Evolutionary conservation across 2,888 invertebrate species (phyloP).

Genomic region (Ischnus inquisitorius): DNA sequence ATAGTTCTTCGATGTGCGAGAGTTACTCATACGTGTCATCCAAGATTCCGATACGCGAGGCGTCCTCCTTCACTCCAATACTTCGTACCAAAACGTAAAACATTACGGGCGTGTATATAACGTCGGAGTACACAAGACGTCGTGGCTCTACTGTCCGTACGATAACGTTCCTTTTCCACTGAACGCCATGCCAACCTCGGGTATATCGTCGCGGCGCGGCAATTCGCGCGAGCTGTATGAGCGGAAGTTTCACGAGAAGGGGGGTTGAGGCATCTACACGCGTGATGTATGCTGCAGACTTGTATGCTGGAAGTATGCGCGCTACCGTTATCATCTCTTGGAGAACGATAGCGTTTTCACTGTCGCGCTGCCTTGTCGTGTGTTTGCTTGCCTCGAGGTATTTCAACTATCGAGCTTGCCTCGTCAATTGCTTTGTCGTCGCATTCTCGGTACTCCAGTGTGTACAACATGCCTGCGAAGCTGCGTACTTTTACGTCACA

Average conservation of each 20-base stretch:
- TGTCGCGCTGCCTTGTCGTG: slow-evolving; percentile 4
- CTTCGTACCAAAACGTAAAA: slow-evolving; percentile 23
- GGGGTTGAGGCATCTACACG: not conserved
- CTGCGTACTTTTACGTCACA: too few species aligned
- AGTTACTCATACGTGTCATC: slow-evolving; percentile 26
- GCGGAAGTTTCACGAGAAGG: slow-evolving; percentile 9
- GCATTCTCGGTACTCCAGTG: slow-evolving; percentile 12
- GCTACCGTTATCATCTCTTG: slow-evolving; percentile 35
- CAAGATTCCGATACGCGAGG: slow-evolving; percentile 17
- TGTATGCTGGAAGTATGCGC: slow-evolving; percentile 13
- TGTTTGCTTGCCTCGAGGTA: slow-evolving; percentile 47
- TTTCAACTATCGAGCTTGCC: slow-evolving; percentile 45
- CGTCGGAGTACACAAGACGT: not conserved
- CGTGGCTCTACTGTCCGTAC: slow-evolving; percentile 36
- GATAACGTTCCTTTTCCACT: slow-evolving; percentile 48
- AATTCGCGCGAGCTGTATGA: slow-evolving; percentile 8
- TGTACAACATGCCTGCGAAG: too few species aligned
- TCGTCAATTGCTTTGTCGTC: slow-evolving; percentile 65
- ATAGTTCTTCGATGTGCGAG: not conserved
- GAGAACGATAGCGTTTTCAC: slow-evolving; percentile 23
- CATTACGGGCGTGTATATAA: slow-evolving; percentile 44
- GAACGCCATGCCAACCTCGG: slow-evolving; percentile 36
- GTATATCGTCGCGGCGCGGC: not conserved
- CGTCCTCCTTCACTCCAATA: slow-evolving; percentile 2
- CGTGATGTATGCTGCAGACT: not conserved